Conservation (phyloP, 2,797 vertebrate genomes). For the Platyrinchus mystaceus region DNA sequence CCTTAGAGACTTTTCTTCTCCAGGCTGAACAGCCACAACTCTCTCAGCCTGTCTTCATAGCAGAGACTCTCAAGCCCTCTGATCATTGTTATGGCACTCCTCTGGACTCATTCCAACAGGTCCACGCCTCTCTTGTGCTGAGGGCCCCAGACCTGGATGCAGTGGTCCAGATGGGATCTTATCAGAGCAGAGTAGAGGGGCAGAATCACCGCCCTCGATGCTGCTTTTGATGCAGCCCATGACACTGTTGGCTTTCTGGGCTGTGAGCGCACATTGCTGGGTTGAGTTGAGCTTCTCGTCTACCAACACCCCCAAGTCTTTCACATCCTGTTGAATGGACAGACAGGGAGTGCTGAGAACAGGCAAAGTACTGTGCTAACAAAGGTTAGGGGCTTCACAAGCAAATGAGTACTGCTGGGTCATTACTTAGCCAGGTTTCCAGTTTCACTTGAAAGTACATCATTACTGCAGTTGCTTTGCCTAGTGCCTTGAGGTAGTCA, state of each 20-base stretch:
- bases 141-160: neutral
- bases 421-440: fast-evolving
- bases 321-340: neutral
- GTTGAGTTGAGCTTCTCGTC: neutral
- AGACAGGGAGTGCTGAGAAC: neutral
- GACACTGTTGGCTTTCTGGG: neutral
- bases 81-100: neutral
- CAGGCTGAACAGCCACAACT: neutral
- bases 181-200: neutral
- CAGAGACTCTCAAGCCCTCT: neutral
- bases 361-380: neutral
- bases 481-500: neutral
- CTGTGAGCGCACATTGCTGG: neutral
- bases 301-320: neutral
- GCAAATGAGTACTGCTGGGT: neutral
- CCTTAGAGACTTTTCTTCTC: neutral
- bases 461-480: neutral
- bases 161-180: neutral
- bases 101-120: neutral
- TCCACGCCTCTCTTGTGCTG: neutral
- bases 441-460: neutral
- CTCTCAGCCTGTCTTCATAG: neutral
- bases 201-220: fast-evolving
- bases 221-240: neutral
- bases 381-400: neutral